A percentile compares a stretch with the other conserved stretches of the same genome.
Evolutionary conservation across 2,888 invertebrate species (phyloP).

Genomic region (Drosophila hamatofila): DNA sequence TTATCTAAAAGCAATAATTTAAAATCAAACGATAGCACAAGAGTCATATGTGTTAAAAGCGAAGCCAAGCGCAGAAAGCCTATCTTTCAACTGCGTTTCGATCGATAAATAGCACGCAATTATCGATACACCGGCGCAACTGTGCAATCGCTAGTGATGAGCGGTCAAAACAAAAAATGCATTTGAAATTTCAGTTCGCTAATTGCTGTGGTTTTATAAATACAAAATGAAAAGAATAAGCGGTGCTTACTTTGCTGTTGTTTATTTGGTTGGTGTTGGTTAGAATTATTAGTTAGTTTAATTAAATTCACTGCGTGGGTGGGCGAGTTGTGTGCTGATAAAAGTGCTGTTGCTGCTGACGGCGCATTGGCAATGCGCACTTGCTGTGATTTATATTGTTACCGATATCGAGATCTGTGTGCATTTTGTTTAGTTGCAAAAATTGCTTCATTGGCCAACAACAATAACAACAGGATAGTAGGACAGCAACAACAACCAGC

Average conservation of each 20-base stretch:
- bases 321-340: slow-evolving; percentile 76
- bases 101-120: slow-evolving; percentile 32
- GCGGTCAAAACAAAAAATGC: slow-evolving; percentile 58
- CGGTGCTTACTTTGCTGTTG: slow-evolving; percentile 77
- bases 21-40: slow-evolving; percentile 23
- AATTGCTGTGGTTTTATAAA: slow-evolving; percentile 29
- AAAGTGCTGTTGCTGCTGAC: slow-evolving; percentile 69
- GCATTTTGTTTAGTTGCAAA: slow-evolving; percentile 66
- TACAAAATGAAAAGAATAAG: slow-evolving; percentile 40
- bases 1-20: slow-evolving; percentile 27
- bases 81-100: slow-evolving; percentile 9
- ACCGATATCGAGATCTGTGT: slow-evolving; percentile 67
- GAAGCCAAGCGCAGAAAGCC: slow-evolving; percentile 2
- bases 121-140: slow-evolving; percentile 55
- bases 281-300: slow-evolving; percentile 26
- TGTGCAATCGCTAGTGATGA: slow-evolving; percentile 54
- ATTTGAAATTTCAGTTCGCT: background rate
- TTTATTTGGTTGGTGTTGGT: slow-evolving; percentile 47
- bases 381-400: slow-evolving; percentile 57
- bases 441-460: slow-evolving; percentile 30
- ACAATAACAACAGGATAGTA: slow-evolving; percentile 42
- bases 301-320: slow-evolving; percentile 72
- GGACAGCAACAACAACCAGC: slow-evolving; percentile 46
- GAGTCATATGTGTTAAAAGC: slow-evolving; percentile 5
- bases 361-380: slow-evolving; percentile 59